Percentiles rank a stretch among this genome's conserved stretches.
phyloP scores from a whole-genome alignment of 2,888 invertebrate genomes.

The Sesia bembeciformis region DNA sequence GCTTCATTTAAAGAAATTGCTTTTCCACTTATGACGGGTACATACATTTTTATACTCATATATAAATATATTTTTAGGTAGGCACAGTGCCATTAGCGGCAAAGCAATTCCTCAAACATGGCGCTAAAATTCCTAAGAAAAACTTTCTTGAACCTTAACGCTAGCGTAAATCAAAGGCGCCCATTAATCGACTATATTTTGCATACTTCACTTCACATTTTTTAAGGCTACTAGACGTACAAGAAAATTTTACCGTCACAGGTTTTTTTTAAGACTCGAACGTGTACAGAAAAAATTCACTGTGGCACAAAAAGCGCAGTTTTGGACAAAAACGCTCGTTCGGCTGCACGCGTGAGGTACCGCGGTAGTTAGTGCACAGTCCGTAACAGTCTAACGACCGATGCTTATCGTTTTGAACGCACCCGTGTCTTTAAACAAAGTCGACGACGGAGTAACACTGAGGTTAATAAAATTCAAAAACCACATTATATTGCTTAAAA shows the following conservation, averaged over 20 bases:
- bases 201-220: too few species aligned
- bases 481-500: too few species aligned
- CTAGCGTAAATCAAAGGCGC: constrained; percentile 59
- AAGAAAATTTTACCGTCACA: not conserved
- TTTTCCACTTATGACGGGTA: too few species aligned
- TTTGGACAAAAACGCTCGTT: constrained; percentile 28
- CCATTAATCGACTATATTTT: constrained; percentile 30
- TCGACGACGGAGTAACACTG: constrained; percentile 1
- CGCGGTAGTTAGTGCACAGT: constrained; percentile 54
- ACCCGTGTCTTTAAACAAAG: constrained; percentile 18
- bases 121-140: constrained; percentile 46
- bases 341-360: constrained; percentile 55
- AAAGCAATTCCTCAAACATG: constrained; percentile 24
- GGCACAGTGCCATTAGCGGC: constrained; percentile 19
- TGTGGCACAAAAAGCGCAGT: constrained; percentile 26
- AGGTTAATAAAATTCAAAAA: too few species aligned
- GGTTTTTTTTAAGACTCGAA: not conserved
- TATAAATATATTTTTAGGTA: too few species aligned
- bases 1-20: too few species aligned
- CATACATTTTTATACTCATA: too few species aligned
- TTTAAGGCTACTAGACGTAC: not conserved
- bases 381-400: constrained; percentile 67
- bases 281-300: constrained; percentile 1
- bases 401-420: constrained; percentile 45
- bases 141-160: constrained; percentile 15